Conservation (phyloP, 2,888 invertebrate genomes). For the Oegoconia quadripuncta region DNA sequence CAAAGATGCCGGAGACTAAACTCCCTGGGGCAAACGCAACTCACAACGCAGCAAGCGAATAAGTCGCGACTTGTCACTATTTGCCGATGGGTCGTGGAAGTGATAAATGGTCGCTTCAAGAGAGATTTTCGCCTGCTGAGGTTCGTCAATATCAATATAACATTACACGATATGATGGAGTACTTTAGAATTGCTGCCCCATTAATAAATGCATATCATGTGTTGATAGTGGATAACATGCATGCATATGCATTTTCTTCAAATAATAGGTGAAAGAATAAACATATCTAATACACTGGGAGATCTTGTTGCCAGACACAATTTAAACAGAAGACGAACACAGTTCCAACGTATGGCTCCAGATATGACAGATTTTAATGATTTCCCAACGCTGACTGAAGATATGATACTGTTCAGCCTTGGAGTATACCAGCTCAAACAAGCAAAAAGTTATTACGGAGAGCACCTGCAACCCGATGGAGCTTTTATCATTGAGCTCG, state of each 20-base stretch:
- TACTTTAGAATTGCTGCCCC: background rate
- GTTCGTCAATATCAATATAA: background rate
- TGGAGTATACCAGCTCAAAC: slow-evolving; percentile 12
- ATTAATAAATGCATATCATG: background rate
- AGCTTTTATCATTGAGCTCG: slow-evolving; percentile 10
- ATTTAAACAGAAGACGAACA: slow-evolving; percentile 13
- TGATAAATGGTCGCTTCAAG: background rate
- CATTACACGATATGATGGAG: background rate
- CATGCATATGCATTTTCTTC: slow-evolving; percentile 1
- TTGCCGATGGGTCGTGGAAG: slow-evolving; percentile 3
- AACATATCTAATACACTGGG: slow-evolving; percentile 15
- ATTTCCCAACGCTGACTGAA: slow-evolving; percentile 11
- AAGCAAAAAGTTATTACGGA: slow-evolving; percentile 13
- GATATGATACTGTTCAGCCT: slow-evolving; percentile 8
- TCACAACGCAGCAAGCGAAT: background rate
- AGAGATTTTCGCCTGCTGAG: background rate
- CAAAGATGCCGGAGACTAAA: too few species aligned
- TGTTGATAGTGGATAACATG: background rate
- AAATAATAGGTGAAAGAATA: slow-evolving; percentile 13
- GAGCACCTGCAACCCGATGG: slow-evolving; percentile 13
- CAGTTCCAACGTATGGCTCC: slow-evolving; percentile 14
- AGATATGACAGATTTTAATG: slow-evolving; percentile 13
- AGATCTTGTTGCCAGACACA: slow-evolving; percentile 11
- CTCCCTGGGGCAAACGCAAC: too few species aligned
- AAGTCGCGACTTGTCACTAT: background rate